Evolutionary conservation across 2,888 invertebrate genomes (phyloP).

Genomic region (Dicyrtomina minuta): DNA sequence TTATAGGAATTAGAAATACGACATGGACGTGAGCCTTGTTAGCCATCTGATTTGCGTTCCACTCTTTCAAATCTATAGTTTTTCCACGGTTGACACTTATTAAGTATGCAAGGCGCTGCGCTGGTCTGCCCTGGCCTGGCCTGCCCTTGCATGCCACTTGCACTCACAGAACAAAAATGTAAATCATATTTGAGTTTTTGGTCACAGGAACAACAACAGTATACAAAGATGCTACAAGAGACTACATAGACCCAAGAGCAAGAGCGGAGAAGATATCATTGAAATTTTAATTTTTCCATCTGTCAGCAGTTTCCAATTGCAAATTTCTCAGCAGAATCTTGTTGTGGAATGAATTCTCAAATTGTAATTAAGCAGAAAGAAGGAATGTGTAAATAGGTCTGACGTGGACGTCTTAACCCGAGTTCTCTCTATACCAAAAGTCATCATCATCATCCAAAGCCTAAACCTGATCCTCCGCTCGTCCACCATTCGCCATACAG

Average conservation of each 20-base stretch:
- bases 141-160: no score
- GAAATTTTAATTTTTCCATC: slow-evolving; percentile 12
- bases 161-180: slow-evolving; percentile 22
- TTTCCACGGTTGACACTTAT: slow-evolving; percentile 18
- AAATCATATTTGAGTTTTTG: slow-evolving; percentile 11
- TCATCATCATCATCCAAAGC: not conserved
- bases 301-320: no score
- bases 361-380: not conserved
- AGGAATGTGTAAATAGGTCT: slow-evolving; percentile 17
- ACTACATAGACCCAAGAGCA: not conserved
- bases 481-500: no score
- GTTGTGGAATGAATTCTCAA: no score
- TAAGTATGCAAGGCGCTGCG: slow-evolving; percentile 13
- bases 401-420: no score
- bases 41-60: no score
- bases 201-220: slow-evolving; percentile 1
- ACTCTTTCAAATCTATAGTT: no score
- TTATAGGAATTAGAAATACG: no score
- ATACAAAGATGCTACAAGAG: not conserved
- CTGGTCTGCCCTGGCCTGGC: no score
- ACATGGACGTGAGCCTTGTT: no score
- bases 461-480: slow-evolving; percentile 8
- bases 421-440: no score
- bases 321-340: no score
- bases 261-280: not conserved